Evolutionary conservation across 2,113 vertebrate species (phyloP).

Genomic region (Lagopus muta): DNA sequence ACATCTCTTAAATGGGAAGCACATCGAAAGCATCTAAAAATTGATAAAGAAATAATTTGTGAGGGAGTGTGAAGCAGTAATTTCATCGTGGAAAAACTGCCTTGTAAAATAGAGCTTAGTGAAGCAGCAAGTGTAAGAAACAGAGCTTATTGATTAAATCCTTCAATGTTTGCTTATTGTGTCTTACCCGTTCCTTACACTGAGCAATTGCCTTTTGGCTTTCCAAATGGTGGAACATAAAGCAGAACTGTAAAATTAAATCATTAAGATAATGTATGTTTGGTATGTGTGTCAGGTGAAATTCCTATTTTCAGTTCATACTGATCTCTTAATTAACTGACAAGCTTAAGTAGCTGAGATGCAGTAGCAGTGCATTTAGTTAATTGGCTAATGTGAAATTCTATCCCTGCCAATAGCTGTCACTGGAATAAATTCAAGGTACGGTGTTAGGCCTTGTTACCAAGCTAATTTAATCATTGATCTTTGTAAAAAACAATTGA

Average conservation of each 20-base stretch:
- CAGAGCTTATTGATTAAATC: neutral
- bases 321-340: conserved; percentile 72
- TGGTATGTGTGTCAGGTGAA: conserved; percentile 59
- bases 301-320: conserved; percentile 62
- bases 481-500: conserved; percentile 18
- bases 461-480: conserved; percentile 41
- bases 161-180: neutral
- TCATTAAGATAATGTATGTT: conserved; percentile 52
- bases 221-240: neutral
- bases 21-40: neutral
- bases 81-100: neutral
- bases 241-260: conserved; percentile 13
- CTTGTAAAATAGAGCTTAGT: neutral
- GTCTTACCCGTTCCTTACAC: neutral
- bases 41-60: neutral
- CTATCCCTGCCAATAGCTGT: conserved; percentile 61
- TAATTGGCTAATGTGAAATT: conserved; percentile 70
- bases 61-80: neutral
- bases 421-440: conserved; percentile 61
- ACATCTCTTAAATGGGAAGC: neutral
- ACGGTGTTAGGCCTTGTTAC: conserved; percentile 21
- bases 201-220: neutral
- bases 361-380: conserved; percentile 67
- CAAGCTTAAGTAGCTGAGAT: conserved; percentile 70
- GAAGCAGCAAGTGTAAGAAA: neutral